Evolutionary conservation across 2,888 invertebrate genomes (phyloP), one percentile per base, ranked within the genome.

Genomic region (Polia nebulosa): DNA sequence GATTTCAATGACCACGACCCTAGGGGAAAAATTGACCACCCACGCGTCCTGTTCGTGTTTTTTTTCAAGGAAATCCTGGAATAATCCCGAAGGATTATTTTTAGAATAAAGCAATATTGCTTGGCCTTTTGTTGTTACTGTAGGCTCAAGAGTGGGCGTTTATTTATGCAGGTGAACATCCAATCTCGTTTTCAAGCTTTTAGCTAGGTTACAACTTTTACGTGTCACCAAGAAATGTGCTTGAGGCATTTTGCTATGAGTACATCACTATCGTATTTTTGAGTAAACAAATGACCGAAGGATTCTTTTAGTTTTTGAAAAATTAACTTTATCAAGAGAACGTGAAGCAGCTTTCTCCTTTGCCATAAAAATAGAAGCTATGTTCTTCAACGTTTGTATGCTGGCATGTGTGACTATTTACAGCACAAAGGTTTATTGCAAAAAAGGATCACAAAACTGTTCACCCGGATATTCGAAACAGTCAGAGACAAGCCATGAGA

Each of bases 111-210:
- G 13, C 11, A 55, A 49, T 22, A 27, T n/a, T 49, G 39, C 17
- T 32, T 41, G 25, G 9, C 53, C 22, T 47, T 58, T 34, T 34
- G 4, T 45, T 32, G 25, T 39, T 45, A 29, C 13, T 36, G 20
- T 45, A 27, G 34, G 29, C 20, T 27, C 7, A 25, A 32, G 17
- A 49, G 47, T 39, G 20, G 32, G n/a, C 13, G 49, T 44, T 72
- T 49, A 51, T 17, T 36, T 62, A 61, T 17, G 44, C 15, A 64
- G 20, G 44, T 45, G 32, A 52, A 56, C 6, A 15, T 25, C 44
- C 22, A 49, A 13, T 56, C 27, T 49, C 15, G n/a, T n/a, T 39
- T 4, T 39, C 17, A 71, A 63, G n/a, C 44, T 25, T 62, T 60
- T 32, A 32, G 44, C 36, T 51, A 25, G 15, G 17, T 53, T 9